Evolutionary conservation across 2,113 vertebrate genomes (phyloP).

Genomic region (Tiliqua scincoides): DNA sequence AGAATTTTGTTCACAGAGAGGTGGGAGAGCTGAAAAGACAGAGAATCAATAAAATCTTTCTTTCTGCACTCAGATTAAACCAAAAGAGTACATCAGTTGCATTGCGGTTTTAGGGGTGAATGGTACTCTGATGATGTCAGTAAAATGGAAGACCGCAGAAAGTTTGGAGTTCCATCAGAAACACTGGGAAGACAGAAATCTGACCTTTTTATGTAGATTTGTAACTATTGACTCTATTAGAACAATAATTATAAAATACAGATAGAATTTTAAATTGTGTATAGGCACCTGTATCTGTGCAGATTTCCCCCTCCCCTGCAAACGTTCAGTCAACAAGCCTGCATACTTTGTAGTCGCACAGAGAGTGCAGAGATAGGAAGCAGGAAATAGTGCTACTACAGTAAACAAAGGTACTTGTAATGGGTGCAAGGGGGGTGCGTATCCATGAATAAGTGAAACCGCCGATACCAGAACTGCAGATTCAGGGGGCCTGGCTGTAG

Average conservation of each 20-base stretch:
- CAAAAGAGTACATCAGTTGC: background rate
- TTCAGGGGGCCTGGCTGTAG: too few species aligned
- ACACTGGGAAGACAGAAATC: background rate
- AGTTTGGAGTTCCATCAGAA: background rate
- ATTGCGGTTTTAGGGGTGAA: background rate
- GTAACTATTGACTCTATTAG: background rate
- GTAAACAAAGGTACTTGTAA: too few species aligned
- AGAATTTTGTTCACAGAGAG: background rate
- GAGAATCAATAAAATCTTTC: background rate
- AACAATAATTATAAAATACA: background rate
- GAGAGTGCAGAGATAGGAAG: too few species aligned
- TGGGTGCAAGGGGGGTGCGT: too few species aligned
- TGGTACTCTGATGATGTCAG: background rate
- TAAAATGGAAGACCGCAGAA: background rate
- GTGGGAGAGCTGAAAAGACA: conserved; percentile 39
- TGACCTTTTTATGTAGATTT: background rate
- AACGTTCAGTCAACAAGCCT: too few species aligned
- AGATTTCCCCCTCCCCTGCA: too few species aligned
- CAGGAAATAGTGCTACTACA: too few species aligned
- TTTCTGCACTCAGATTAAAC: conserved; percentile 14
- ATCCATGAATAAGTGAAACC: too few species aligned
- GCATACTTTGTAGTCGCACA: too few species aligned
- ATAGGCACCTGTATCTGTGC: too few species aligned
- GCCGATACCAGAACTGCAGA: too few species aligned
- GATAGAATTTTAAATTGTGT: background rate